Evolutionary conservation across 1,140 invertebrate species (phyloP).

Genomic region (Papilio machaon): DNA sequence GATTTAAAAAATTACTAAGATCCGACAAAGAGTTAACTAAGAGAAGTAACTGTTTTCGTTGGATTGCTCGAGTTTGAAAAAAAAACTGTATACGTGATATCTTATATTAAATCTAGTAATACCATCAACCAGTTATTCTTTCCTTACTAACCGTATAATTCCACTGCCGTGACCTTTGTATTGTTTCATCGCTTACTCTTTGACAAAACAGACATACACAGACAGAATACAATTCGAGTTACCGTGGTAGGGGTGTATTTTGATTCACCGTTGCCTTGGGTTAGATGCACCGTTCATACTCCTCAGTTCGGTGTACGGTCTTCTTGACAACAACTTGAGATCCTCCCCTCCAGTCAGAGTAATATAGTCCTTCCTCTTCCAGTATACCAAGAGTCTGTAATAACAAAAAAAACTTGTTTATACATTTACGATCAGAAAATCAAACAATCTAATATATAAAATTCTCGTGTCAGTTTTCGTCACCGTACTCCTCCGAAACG

Average conservation of each 20-base stretch:
- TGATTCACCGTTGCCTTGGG: constrained; percentile 62
- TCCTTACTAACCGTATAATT: not conserved
- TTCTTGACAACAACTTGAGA: constrained; percentile 60
- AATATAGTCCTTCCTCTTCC: constrained; percentile 60
- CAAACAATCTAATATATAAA: too few relatives aligned
- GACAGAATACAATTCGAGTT: constrained; percentile 26
- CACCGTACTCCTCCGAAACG: too few relatives aligned
- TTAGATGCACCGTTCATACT: constrained; percentile 67
- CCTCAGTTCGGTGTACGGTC: constrained; percentile 67
- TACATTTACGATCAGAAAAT: not conserved
- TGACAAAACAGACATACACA: too few relatives aligned
- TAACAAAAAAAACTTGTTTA: constrained; percentile 37
- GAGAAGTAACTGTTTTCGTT: not conserved
- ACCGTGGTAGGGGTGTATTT: constrained; percentile 42
- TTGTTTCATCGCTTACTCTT: too few relatives aligned
- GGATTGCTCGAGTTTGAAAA: not conserved
- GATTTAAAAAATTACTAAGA: not conserved
- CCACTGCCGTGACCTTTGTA: too few relatives aligned
- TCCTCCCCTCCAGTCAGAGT: constrained; percentile 54
- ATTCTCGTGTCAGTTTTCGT: too few relatives aligned
- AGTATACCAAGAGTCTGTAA: constrained; percentile 72
- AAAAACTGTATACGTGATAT: not conserved
- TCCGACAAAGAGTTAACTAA: not conserved
- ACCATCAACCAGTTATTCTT: constrained; percentile 2
- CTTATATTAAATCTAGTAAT: constrained; percentile 9